A percentile compares a stretch with the other conserved stretches of the same genome.
Conservation (phyloP, 2,888 invertebrate genomes). For the Caenorhabditis zanzibari region DNA sequence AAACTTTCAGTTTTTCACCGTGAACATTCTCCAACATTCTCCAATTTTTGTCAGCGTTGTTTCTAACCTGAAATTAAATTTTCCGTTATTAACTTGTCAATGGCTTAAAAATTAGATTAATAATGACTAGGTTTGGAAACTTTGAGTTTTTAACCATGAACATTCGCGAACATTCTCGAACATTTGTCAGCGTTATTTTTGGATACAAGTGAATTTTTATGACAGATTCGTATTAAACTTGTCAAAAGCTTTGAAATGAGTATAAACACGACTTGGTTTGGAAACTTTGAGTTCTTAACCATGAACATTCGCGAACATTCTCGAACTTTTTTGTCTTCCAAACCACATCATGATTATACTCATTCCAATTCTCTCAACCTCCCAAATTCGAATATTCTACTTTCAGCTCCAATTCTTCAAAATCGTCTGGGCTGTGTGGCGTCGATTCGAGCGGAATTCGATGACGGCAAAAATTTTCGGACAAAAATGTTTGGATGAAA, state of each 20-base stretch:
- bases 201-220: too few species aligned
- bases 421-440: constrained; percentile 63
- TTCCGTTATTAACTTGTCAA: too few species aligned
- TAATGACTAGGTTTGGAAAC: too few species aligned
- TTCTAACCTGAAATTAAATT: too few species aligned
- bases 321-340: neutral
- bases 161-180: neutral
- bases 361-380: neutral
- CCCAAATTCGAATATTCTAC: neutral
- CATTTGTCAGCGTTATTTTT: neutral
- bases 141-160: too few species aligned
- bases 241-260: neutral
- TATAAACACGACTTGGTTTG: too few species aligned
- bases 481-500: constrained; percentile 36
- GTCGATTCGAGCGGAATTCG: constrained; percentile 43
- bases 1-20: too few species aligned
- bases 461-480: constrained; percentile 47
- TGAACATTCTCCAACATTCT: neutral
- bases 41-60: neutral
- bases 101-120: too few species aligned
- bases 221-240: too few species aligned
- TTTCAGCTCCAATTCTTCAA: constrained; percentile 53
- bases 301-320: too few species aligned
- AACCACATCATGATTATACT: neutral
- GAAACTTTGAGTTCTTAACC: too few species aligned